These are phyloP conservation scores for Palythoa caribaeorum DNA, from an alignment of 92 coral and sea anemone species.

Conservation along the genomic window DNA sequence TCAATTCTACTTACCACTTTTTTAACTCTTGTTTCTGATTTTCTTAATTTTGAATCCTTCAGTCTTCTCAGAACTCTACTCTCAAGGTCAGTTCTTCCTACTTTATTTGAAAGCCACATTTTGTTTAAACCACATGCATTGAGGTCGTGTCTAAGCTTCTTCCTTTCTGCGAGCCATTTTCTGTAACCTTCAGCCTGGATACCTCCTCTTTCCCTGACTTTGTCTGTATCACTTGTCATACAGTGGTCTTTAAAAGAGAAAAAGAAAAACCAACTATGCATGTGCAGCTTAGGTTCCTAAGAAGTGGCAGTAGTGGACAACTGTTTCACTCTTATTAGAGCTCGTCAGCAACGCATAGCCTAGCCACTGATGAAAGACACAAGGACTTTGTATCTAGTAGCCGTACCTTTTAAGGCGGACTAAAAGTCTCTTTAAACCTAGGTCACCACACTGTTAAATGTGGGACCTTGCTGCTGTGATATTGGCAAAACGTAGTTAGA, in stretches of 20 bases:
- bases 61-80: conserved; percentile 77
- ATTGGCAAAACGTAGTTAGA: too few species aligned
- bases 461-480: too few species aligned
- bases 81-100: conserved; percentile 82
- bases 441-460: too few species aligned
- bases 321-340: too few species aligned
- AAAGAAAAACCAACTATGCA: too few species aligned
- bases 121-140: conserved; percentile 73
- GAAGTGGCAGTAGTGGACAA: too few species aligned
- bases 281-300: too few species aligned
- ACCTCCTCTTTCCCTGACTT: neutral
- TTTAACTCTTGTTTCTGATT: conserved; percentile 69
- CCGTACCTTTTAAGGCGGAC: too few species aligned
- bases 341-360: too few species aligned
- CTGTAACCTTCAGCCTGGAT: conserved; percentile 70
- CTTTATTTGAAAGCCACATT: conserved; percentile 81
- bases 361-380: too few species aligned
- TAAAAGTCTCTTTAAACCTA: too few species aligned
- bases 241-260: neutral
- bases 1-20: conserved; percentile 48
- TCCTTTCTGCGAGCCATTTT: conserved; percentile 80
- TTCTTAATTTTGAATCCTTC: conserved; percentile 30
- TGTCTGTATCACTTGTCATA: neutral
- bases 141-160: conserved; percentile 68
- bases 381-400: too few species aligned